Evolutionary conservation across 1,140 invertebrate species (phyloP).

Genomic region (Oryctes rhinoceros): DNA sequence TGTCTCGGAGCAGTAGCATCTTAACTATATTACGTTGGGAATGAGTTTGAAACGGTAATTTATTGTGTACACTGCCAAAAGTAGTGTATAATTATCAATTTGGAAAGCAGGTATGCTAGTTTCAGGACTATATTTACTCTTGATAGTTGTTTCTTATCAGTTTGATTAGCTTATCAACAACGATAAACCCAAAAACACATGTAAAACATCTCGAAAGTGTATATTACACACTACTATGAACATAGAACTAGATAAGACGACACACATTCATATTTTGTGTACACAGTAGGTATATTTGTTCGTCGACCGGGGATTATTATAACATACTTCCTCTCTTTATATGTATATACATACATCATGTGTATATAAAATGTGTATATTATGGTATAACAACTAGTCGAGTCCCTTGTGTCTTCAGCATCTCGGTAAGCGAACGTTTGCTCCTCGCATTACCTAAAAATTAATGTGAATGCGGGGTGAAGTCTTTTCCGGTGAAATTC

Average conservation of each 20-base stretch:
- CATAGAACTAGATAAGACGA: conserved; percentile 40
- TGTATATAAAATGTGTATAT: conserved; percentile 32
- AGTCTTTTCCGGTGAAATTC: conserved; percentile 39
- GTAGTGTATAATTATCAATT: conserved; percentile 35
- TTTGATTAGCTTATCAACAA: conserved; percentile 39
- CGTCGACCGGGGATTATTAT: conserved; percentile 40
- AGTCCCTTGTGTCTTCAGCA: conserved; percentile 28
- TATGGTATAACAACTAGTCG: conserved; percentile 32
- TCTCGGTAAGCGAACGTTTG: background rate
- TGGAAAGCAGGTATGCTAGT: conserved; percentile 31
- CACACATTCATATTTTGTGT: conserved; percentile 40
- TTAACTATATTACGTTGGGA: conserved; percentile 3
- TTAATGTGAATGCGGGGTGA: conserved; percentile 38
- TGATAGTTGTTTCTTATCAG: conserved; percentile 40
- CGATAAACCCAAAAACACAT: conserved; percentile 41
- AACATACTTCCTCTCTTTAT: conserved; percentile 41
- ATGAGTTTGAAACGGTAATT: conserved; percentile 1
- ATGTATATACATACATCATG: conserved; percentile 21
- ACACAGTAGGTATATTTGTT: conserved; percentile 40
- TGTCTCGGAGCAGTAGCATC: conserved; percentile 15
- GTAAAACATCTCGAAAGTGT: conserved; percentile 42
- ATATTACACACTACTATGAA: conserved; percentile 40
- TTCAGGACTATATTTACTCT: conserved; percentile 37
- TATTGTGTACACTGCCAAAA: conserved; percentile 30
- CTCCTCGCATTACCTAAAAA: conserved; percentile 35